Evolutionary conservation across 2,113 vertebrate species (phyloP), one percentile per base, ranked within the genome.

Genomic region (Okapia johnstoni): DNA sequence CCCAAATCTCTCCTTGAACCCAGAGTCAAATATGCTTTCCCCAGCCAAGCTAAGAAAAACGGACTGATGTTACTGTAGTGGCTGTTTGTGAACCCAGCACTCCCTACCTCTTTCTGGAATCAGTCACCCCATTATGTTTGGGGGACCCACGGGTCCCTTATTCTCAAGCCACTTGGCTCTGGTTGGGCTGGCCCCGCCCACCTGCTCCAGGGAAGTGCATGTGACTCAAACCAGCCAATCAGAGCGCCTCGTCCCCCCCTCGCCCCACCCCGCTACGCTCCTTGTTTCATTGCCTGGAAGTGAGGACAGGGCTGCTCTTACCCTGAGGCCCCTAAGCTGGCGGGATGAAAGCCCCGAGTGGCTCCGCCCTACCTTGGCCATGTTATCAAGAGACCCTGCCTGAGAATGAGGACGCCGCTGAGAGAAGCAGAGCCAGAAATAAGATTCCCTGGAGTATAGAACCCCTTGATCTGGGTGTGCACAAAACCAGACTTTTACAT

Each of bases 261-360:
- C 77, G 16, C 55, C 54, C n/a, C 88, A 1, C 52, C 33, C 52
- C 17, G 28, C 63, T 4, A 23, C 77, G 13, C 50, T 3, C 63
- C 30, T 83, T 17, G 0, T 4, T 58, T n/a, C 12, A 11, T 13
- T 1, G 11, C 50, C 13, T 6, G 61, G 21, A 23, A 15, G 21
- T 6, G 55, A 0, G 26, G n/a, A 46, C n/a, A 1, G 17, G 19
- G 58, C 33, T 36, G 30, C 77, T 88, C n/a, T 66, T 33, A 23
- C 2, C 33, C 46, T 0, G 17, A 8, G 28, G 16, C 52, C 33
- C 0, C 11, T 25, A 1, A 30, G 23, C 81, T 1, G 46, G 3
- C 0, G 33, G 7, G 33, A 14, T 12, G 36, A 1, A 16, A 40
- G 10, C 48, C 25, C 1, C 0, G 9, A 30, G 54, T 2, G 15